phyloP scores from a whole-genome alignment of 2,113 vertebrate species.

The Aldabrachelys gigantea region DNA sequence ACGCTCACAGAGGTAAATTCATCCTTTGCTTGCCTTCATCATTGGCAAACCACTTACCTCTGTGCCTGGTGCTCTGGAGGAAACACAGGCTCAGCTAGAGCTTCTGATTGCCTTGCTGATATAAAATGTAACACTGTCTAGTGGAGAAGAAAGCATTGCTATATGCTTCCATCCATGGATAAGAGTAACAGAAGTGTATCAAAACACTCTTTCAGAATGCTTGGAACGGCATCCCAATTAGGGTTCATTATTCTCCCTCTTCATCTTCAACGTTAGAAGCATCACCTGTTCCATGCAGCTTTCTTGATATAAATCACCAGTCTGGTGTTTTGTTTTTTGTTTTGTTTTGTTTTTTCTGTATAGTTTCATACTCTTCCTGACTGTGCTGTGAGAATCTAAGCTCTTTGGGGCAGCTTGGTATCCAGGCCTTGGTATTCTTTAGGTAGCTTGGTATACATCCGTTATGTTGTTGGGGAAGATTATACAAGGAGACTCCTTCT shows the following conservation, averaged over 20 bases:
- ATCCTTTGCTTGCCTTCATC: background rate
- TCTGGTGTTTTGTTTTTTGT: background rate
- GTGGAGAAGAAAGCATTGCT: background rate
- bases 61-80: background rate
- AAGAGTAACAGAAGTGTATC: background rate
- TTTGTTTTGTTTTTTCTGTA: background rate
- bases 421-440: too few relatives aligned
- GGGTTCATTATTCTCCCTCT: background rate
- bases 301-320: too few relatives aligned
- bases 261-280: too few relatives aligned
- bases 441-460: too few relatives aligned
- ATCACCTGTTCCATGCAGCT: too few relatives aligned
- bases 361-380: background rate
- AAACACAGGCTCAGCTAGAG: background rate
- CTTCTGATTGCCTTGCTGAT: background rate
- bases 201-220: background rate
- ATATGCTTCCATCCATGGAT: background rate
- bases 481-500: too few relatives aligned
- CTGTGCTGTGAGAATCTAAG: background rate
- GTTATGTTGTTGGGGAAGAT: too few relatives aligned
- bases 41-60: background rate
- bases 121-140: rapidly evolving
- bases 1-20: background rate
- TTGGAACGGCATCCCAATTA: background rate
- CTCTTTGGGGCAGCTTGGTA: background rate